Evolutionary conservation across 2,888 invertebrate species (phyloP), one percentile per base, ranked within the genome.

Genomic region (Drepanosiphum platanoidis): DNA sequence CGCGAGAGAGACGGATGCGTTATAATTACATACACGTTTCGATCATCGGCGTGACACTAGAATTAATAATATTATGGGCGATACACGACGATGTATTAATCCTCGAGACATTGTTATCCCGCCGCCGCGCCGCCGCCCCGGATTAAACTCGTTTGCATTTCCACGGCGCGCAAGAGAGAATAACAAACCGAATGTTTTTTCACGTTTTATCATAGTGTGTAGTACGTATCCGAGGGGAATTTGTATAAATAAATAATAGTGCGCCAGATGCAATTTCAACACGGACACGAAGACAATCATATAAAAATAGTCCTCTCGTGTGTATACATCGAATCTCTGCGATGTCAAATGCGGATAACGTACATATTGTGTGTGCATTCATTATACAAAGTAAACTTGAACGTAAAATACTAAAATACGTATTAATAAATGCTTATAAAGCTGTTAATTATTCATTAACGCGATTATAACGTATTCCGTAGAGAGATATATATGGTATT

Each of bases 281-380:
- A 7, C 13, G 32, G 66, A 39, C 39, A 66, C 18, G 18, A 34
- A 34, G 68, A 79, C 66, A 46, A 46, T 46, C 42, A 15, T 66
- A 15, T 46, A 78, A 79, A 79, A 79, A 79, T 66, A 79, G 66
- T 78, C 64, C 66, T 66, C 64, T 1, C 46, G 78, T 64, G n/a
- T n/a, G n/a, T n/a, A n/a, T n/a, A 34, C 18, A 8, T 18, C 46
- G 46, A 15, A 7, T 58, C 22, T n/a, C 42, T 42, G 42, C 64
- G 18, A 18, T 13, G 64, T 64, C 22, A n/a, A n/a, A n/a, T n/a
- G 22, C 22, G 32, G 42, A 66, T 32, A 66, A 39, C 42, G 32
- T 42, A 11, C 66, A 39, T 30, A 18, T 18, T 18, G 9, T 13
- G 64, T 13, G 30, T 77, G n/a, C n/a, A n/a, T n/a, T n/a, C n/a